These are phyloP conservation scores for Neomorphus geoffroyi DNA, from an alignment of 2,797 vertebrate genomes.

Conservation along the genomic window DNA sequence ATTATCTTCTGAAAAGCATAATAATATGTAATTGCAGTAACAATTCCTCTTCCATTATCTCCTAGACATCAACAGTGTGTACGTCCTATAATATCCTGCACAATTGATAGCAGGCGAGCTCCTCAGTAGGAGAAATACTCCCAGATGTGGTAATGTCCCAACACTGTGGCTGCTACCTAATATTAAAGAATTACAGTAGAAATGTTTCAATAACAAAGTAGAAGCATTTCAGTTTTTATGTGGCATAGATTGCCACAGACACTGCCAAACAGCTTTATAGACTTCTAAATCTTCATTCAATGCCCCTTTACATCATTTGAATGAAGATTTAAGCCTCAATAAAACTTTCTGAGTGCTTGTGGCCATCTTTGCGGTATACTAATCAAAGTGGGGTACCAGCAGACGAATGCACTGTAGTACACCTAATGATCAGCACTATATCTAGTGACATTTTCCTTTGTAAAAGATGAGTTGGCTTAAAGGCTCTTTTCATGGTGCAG, in stretches of 20 bases:
- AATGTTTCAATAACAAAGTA: conserved; percentile 62
- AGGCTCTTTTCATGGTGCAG: neutral
- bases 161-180: conserved; percentile 45
- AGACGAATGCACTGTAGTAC: neutral
- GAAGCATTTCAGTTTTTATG: conserved; percentile 63
- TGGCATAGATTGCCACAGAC: conserved; percentile 60
- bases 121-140: conserved; percentile 41
- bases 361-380: conserved; percentile 54
- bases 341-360: conserved; percentile 63
- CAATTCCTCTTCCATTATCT: conserved; percentile 69
- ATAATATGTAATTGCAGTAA: conserved; percentile 69
- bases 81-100: conserved; percentile 41
- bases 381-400: conserved; percentile 55
- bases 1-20: conserved; percentile 68
- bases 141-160: conserved; percentile 54
- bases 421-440: conserved; percentile 38
- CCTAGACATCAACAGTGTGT: conserved; percentile 64
- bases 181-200: conserved; percentile 68
- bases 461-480: conserved; percentile 4
- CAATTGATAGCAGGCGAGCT: conserved; percentile 31
- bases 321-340: conserved; percentile 72
- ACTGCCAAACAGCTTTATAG: conserved; percentile 66
- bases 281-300: conserved; percentile 71
- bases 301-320: conserved; percentile 66
- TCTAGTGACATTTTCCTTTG: conserved; percentile 38